Evolutionary conservation across 2,888 invertebrate genomes (phyloP).

Genomic region (Drosophila subquinaria): DNA sequence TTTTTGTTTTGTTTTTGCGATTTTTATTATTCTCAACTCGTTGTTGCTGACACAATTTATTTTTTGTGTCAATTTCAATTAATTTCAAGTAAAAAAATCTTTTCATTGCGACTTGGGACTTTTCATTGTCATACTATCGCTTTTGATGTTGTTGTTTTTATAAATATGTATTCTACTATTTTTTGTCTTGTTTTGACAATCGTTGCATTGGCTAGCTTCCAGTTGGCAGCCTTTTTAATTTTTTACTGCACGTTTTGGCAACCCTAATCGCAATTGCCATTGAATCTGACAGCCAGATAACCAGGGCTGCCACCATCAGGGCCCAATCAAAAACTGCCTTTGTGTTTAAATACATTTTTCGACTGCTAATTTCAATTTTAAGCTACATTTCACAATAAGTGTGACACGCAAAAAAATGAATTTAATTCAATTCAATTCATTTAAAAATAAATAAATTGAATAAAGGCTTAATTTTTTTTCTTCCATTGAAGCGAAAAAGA

Average conservation of each 20-base stretch:
- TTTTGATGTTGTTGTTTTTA: constrained; percentile 16
- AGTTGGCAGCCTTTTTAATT: constrained; percentile 43
- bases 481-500: constrained; percentile 14
- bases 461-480: constrained; percentile 3
- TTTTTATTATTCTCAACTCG: constrained; percentile 40
- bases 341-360: not conserved
- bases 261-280: constrained; percentile 37
- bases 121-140: constrained; percentile 55
- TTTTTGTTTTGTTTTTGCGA: not conserved
- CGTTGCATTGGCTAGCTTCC: constrained; percentile 60
- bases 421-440: constrained; percentile 45
- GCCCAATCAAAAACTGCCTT: not conserved
- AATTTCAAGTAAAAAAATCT: constrained; percentile 40
- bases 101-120: constrained; percentile 35
- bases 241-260: constrained; percentile 40
- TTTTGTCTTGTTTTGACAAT: constrained; percentile 37
- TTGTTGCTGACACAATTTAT: constrained; percentile 46
- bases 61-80: constrained; percentile 48
- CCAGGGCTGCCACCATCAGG: constrained; percentile 12
- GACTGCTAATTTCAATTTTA: constrained; percentile 48
- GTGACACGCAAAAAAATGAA: not conserved
- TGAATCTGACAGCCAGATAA: constrained; percentile 30
- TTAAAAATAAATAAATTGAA: constrained; percentile 43
- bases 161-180: constrained; percentile 7
- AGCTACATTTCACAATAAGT: constrained; percentile 40